These are phyloP conservation scores for Drosophila meridionalis DNA, from an alignment of 2,888 invertebrate species.

Conservation along the genomic window DNA sequence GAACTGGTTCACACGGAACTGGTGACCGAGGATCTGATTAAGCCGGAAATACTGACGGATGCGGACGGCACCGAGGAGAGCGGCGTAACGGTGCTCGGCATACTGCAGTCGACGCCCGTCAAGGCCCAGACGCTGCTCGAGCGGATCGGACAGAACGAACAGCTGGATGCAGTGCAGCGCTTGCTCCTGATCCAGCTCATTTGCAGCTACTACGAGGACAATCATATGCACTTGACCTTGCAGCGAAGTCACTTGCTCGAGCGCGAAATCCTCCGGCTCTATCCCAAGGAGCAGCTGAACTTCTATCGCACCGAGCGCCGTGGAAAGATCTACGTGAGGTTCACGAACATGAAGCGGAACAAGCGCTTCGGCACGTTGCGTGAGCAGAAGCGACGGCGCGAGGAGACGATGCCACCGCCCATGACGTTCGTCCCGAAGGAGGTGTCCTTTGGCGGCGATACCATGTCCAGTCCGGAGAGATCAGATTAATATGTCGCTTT, in stretches of 20 bases:
- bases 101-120: constrained; percentile 62
- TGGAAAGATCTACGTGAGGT: constrained; percentile 81
- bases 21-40: constrained; percentile 25
- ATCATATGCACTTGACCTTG: constrained; percentile 76
- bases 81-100: constrained; percentile 61
- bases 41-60: constrained; percentile 47
- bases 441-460: constrained; percentile 42
- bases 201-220: constrained; percentile 78
- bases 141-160: constrained; percentile 61
- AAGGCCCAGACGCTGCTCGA: constrained; percentile 67
- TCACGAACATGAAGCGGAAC: constrained; percentile 80
- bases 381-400: constrained; percentile 57
- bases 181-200: constrained; percentile 74
- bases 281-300: constrained; percentile 73
- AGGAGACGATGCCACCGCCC: constrained; percentile 30
- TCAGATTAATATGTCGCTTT: constrained; percentile 57
- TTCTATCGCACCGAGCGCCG: constrained; percentile 81
- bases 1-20: constrained; percentile 40
- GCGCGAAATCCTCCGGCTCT: constrained; percentile 74
- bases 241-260: constrained; percentile 77
- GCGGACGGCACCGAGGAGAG: constrained; percentile 35
- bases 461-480: constrained; percentile 66
- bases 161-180: constrained; percentile 68
- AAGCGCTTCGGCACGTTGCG: constrained; percentile 56
- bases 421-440: constrained; percentile 42